Conservation (phyloP, 2,888 invertebrate genomes). For the Philonicus albiceps region DNA sequence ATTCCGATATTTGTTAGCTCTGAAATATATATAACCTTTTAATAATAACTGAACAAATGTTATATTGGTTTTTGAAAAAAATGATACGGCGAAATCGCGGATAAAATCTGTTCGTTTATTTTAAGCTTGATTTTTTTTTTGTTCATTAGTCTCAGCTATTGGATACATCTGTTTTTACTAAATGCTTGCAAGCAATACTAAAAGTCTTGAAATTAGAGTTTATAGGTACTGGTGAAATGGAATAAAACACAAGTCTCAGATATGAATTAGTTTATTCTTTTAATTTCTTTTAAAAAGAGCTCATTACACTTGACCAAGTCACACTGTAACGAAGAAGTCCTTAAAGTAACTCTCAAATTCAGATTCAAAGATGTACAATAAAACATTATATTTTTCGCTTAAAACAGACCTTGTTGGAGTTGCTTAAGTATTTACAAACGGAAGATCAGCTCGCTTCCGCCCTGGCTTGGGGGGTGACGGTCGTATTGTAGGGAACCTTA, state of each 20-base stretch:
- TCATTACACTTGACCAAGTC: conserved; percentile 40
- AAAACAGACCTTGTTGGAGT: conserved; percentile 18
- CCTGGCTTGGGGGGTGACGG: not conserved
- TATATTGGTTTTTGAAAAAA: no score
- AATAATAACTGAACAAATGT: no score
- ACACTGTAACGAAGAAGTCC: conserved; percentile 21
- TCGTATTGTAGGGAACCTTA: not conserved
- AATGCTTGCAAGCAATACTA: no score
- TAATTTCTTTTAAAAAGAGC: conserved; percentile 38
- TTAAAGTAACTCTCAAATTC: conserved; percentile 14
- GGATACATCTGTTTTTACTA: no score
- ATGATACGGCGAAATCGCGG: no score
- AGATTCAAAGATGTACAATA: conserved; percentile 36
- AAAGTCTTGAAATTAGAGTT: not conserved
- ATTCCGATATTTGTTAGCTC: no score
- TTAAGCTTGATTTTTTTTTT: no score
- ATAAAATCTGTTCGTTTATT: no score
- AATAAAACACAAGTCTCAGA: conserved; percentile 4
- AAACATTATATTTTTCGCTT: conserved; percentile 23
- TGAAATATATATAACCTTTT: no score
- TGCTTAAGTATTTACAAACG: conserved; percentile 38
- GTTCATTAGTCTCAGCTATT: no score
- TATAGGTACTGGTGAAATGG: not conserved
- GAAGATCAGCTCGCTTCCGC: not conserved
- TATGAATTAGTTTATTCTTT: conserved; percentile 41